Evolutionary conservation across 2,888 invertebrate genomes (phyloP), one percentile per base, ranked within the genome.

Genomic region (Ormyrus rosae): DNA sequence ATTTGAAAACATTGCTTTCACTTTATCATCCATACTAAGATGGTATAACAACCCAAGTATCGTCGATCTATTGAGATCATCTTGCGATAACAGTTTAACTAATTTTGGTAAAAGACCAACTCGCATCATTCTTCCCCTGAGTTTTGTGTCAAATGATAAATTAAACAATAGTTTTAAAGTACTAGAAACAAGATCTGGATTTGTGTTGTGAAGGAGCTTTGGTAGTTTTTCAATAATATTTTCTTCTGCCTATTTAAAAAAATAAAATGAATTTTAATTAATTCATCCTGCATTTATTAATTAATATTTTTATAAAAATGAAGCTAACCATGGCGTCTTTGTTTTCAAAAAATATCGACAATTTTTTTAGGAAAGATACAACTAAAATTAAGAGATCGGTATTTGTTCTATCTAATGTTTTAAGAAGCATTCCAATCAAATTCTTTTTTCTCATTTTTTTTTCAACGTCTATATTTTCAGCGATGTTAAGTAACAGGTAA

Each of bases 371-470:
- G 91, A 99, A 99, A 46, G 97, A 97, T 34, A 98, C 95, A 71
- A 97, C 96, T 78, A 99, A 93, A 87, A 97, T 95, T 63, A 98
- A 93, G 50, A 99, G 93, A 91, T 99, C 98, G 83, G 95, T 94
- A 90, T 97, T 97, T 85, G 96, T 96, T 83, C 99, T 93, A 86
- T 98, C 98, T 89, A 99, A 93, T 9, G 96, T 95, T 87, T 96
- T 96, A 67, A 97, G 94, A 58, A 99, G 92, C 91, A 98, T 94
- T 58, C 95, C 95, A 5, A 98, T 96, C 83, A 99, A 95, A 87
- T 96, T 97, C 90, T 98, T 96, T 87, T 97, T 96, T 50, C 97
- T 95, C 97, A 99, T 99, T 92, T 99, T 99, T 91, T 97, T 96
- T 91, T 99, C 99, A 4, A 99, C 96, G 90, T 96, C 96, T 8